Conservation (phyloP, 2,113 vertebrate species). For the Datnioides undecimradiatus region DNA sequence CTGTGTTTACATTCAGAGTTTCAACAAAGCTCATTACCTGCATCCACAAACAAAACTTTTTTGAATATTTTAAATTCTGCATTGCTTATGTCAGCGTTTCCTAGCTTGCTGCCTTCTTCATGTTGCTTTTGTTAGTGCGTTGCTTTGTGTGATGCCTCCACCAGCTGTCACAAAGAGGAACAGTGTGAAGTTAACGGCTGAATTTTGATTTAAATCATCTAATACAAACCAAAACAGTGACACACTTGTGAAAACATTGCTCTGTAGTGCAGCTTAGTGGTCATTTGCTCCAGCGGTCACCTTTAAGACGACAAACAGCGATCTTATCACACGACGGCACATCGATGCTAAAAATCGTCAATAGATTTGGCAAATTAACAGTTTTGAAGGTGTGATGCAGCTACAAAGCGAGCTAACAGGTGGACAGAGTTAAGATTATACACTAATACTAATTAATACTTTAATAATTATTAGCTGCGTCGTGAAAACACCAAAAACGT, state of each 20-base stretch:
- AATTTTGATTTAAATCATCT: no score
- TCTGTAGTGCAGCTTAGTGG: neutral
- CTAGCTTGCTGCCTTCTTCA: neutral
- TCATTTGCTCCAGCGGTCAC: neutral
- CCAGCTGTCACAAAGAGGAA: neutral
- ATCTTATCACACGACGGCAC: neutral
- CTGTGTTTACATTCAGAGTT: neutral
- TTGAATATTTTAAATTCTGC: neutral
- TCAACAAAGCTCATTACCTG: neutral
- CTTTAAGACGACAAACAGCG: neutral
- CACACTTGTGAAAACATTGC: no score
- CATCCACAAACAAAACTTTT: neutral
- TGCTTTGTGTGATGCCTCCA: neutral
- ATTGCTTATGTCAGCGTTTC: neutral
- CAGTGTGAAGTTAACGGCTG: neutral
- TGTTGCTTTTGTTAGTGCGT: neutral
- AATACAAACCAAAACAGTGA: no score
- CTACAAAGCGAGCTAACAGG: neutral
- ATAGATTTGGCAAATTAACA: neutral
- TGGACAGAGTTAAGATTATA: neutral
- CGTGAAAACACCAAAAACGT: slow-evolving; percentile 18
- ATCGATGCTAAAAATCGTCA: neutral
- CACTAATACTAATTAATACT: neutral
- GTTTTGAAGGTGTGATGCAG: neutral
- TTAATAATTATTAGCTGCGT: neutral